These are phyloP conservation scores for Cyrtodaria siliqua DNA, from an alignment of 2,888 invertebrate genomes.

Conservation along the genomic window DNA sequence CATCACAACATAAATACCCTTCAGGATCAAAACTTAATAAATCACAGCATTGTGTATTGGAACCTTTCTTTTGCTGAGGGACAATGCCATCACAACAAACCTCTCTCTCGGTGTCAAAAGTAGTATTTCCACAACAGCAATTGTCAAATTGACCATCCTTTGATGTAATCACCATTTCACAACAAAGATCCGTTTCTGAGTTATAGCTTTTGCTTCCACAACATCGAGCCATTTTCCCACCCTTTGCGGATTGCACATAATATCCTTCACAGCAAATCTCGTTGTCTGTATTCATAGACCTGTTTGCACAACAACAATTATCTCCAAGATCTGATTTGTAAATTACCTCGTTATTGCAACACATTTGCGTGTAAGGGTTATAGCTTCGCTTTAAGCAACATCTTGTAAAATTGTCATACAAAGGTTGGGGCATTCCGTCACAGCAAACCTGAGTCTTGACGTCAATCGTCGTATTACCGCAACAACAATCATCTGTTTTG, in stretches of 20 bases:
- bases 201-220: slow-evolving; percentile 49
- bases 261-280: slow-evolving; percentile 55
- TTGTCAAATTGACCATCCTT: slow-evolving; percentile 45
- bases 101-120: slow-evolving; percentile 47
- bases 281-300: slow-evolving; percentile 34
- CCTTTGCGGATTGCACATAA: slow-evolving; percentile 31
- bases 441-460: slow-evolving; percentile 39
- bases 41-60: slow-evolving; percentile 43
- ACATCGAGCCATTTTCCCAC: slow-evolving; percentile 39
- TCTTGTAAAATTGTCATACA: slow-evolving; percentile 35
- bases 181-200: slow-evolving; percentile 44
- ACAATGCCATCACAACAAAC: slow-evolving; percentile 42
- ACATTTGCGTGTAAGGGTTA: slow-evolving; percentile 39
- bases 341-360: slow-evolving; percentile 48
- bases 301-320: slow-evolving; percentile 45
- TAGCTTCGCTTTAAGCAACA: slow-evolving; percentile 47
- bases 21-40: slow-evolving; percentile 44
- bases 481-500: slow-evolving; percentile 44
- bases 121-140: slow-evolving; percentile 55
- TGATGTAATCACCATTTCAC: slow-evolving; percentile 32
- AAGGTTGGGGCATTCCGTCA: slow-evolving; percentile 43
- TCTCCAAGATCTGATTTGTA: slow-evolving; percentile 40
- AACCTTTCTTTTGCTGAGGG: slow-evolving; percentile 40
- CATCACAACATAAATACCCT: slow-evolving; percentile 40
- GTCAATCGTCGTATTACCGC: slow-evolving; percentile 46